phyloP scores from a whole-genome alignment of 2,113 vertebrate species.

The Ictalurus furcatus region DNA sequence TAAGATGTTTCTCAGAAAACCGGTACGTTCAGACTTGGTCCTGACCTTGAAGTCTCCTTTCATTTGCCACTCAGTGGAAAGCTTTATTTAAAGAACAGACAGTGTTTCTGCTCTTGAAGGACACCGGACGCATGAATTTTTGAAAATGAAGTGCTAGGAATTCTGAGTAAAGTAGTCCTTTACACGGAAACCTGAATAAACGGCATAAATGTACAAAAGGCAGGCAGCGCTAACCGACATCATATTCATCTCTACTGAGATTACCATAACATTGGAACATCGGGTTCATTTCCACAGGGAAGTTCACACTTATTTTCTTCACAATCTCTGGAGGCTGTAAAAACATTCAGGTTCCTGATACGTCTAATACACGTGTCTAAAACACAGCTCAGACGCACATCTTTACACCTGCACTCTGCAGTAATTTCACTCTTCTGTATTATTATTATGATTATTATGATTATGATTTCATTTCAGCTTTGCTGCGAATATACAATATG shows the following conservation, averaged over 20 bases:
- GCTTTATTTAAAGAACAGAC: too few relatives aligned
- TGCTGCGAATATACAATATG: background rate
- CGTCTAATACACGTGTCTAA: background rate
- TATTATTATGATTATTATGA: background rate
- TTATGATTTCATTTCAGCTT: background rate
- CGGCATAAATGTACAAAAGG: background rate
- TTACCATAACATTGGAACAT: background rate
- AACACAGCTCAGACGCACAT: background rate
- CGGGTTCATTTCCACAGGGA: constrained; percentile 1
- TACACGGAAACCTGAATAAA: background rate
- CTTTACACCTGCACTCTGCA: background rate
- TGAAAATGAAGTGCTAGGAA: background rate
- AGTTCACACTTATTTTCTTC: background rate
- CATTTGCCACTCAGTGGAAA: background rate
- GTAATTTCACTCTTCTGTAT: background rate
- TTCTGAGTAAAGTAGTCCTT: background rate
- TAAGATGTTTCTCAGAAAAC: background rate
- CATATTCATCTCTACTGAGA: background rate
- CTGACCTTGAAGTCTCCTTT: constrained; percentile 19
- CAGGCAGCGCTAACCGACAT: background rate
- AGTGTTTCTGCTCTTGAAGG: background rate
- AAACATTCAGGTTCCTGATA: background rate
- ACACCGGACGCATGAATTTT: too few relatives aligned
- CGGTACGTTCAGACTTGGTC: background rate
- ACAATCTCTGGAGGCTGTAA: background rate